Evolutionary conservation across 2,888 invertebrate species (phyloP).

Genomic region (Drosophila leonis): DNA sequence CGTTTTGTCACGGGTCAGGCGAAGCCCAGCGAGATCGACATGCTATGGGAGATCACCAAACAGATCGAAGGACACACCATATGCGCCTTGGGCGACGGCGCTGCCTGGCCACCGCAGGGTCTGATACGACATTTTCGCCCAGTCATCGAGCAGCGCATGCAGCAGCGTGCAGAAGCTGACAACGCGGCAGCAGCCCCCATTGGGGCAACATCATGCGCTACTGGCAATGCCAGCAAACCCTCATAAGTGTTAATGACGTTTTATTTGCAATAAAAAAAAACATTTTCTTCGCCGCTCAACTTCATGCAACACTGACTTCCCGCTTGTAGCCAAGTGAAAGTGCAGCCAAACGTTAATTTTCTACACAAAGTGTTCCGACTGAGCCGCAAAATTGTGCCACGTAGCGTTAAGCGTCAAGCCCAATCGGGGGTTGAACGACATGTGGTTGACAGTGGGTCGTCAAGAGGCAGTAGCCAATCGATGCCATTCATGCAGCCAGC

Average conservation of each 20-base stretch:
- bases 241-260: slow-evolving; percentile 16
- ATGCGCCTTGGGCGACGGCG: slow-evolving; percentile 98
- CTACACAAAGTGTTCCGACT: slow-evolving; percentile 21
- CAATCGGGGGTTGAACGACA: slow-evolving; percentile 64
- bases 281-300: slow-evolving; percentile 19
- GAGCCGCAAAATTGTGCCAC: slow-evolving; percentile 58
- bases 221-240: too few relatives aligned
- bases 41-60: slow-evolving; percentile 99
- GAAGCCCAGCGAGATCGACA: slow-evolving; percentile 96
- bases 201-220: too few relatives aligned
- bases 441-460: slow-evolving; percentile 34
- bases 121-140: slow-evolving; percentile 98
- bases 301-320: slow-evolving; percentile 65
- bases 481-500: background rate
- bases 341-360: slow-evolving; percentile 70
- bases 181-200: slow-evolving; percentile 14
- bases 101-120: slow-evolving; percentile 99
- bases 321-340: slow-evolving; percentile 63
- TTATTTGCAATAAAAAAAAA: slow-evolving; percentile 33
- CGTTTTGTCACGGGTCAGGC: slow-evolving; percentile 95
- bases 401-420: slow-evolving; percentile 65
- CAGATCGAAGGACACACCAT: slow-evolving; percentile 99
- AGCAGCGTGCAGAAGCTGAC: slow-evolving; percentile 83
- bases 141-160: slow-evolving; percentile 94
- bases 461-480: slow-evolving; percentile 5